These are phyloP conservation scores for Tympanoctomys barrerae DNA, from an alignment of 2,797 vertebrate genomes.

Conservation along the genomic window DNA sequence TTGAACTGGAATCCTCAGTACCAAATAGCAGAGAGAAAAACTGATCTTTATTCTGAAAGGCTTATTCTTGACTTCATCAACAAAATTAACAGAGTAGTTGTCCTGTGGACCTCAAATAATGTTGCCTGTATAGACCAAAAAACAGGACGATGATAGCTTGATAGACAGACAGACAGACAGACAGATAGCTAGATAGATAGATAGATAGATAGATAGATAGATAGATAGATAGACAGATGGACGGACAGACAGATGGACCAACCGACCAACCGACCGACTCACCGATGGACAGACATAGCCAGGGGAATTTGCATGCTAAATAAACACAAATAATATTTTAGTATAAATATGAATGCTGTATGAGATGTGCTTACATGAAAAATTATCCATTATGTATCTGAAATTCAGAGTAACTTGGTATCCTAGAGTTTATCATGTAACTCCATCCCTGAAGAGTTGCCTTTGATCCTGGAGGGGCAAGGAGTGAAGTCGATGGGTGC, in stretches of 20 bases:
- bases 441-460: not conserved
- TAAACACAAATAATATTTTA: constrained; percentile 1
- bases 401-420: constrained; percentile 19
- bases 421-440: not conserved
- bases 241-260: not conserved
- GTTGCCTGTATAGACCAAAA: not conserved
- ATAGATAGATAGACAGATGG: not conserved
- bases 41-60: not conserved
- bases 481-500: not conserved
- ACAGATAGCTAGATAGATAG: too few species aligned
- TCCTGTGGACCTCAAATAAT: not conserved
- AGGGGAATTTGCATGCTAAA: constrained; percentile 55
- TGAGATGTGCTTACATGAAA: not conserved
- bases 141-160: not conserved
- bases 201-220: not conserved
- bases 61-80: not conserved
- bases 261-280: too few species aligned
- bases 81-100: not conserved
- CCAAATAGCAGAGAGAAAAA: not conserved
- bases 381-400: not conserved
- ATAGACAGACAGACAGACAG: too few species aligned
- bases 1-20: constrained; percentile 1
- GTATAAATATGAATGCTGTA: not conserved
- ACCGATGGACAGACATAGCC: too few species aligned
- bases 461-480: not conserved